Conservation (phyloP, 2,113 vertebrate genomes). For the Ciconia boyciana region DNA sequence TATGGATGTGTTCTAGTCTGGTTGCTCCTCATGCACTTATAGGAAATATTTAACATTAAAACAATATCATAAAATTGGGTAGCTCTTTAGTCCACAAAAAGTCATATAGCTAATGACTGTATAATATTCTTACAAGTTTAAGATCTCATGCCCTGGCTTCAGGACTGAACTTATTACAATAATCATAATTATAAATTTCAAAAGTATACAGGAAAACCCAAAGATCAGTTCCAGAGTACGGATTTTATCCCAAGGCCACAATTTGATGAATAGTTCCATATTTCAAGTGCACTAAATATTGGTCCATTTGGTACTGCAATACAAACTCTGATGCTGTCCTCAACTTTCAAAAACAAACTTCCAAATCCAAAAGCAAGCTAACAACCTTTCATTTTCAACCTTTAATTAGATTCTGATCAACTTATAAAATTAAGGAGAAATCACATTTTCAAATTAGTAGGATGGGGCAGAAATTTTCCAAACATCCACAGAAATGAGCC, state of each 20-base stretch:
- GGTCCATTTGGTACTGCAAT: slow-evolving; percentile 56
- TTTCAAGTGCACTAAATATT: slow-evolving; percentile 40
- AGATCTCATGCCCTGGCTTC: neutral
- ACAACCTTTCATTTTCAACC: neutral
- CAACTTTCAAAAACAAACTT: neutral
- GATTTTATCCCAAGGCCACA: slow-evolving; percentile 65
- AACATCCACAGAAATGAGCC: neutral
- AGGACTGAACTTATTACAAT: neutral
- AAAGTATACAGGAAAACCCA: slow-evolving; percentile 28
- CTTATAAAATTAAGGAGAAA: neutral
- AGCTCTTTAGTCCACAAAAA: slow-evolving; percentile 12
- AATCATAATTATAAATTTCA: neutral
- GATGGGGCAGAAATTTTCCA: neutral
- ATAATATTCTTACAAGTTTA: neutral
- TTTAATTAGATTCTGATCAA: neutral
- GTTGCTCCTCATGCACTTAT: slow-evolving; percentile 9
- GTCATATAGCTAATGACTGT: neutral
- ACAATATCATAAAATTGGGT: neutral
- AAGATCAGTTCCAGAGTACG: neutral
- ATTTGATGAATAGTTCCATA: slow-evolving; percentile 32
- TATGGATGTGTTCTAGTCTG: neutral
- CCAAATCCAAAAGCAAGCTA: neutral
- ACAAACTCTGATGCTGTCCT: slow-evolving; percentile 38
- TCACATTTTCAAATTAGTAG: neutral
- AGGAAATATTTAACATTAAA: slow-evolving; percentile 14